Conservation (phyloP, 2,797 vertebrate species). For the Lophotriccus pileatus region DNA sequence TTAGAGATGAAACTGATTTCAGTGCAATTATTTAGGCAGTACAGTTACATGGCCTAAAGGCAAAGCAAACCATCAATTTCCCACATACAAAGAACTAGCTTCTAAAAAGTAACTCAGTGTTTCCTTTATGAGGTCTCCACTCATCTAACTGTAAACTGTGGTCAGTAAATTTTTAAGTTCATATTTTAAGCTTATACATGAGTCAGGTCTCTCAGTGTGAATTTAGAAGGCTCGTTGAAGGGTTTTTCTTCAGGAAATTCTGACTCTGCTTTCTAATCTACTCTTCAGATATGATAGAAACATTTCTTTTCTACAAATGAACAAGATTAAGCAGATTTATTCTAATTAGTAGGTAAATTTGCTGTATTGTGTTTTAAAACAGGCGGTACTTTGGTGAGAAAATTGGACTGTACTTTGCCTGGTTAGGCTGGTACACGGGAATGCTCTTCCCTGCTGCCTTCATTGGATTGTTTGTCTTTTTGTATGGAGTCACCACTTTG, state of each 20-base stretch:
- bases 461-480: slow-evolving; percentile 90
- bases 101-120: not conserved
- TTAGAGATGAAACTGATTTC: not conserved
- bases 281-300: not conserved
- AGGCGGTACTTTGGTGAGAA: slow-evolving; percentile 94
- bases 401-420: slow-evolving; percentile 92
- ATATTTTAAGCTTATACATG: not conserved
- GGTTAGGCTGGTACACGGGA: slow-evolving; percentile 94
- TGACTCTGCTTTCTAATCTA: not conserved
- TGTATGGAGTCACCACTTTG: slow-evolving; percentile 90
- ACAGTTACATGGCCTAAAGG: not conserved
- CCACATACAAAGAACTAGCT: not conserved
- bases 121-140: not conserved
- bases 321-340: not conserved
- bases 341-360: not conserved
- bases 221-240: not conserved
- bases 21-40: not conserved
- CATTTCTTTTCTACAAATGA: not conserved
- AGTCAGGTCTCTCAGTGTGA: not conserved
- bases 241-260: not conserved
- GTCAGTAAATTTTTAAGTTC: not conserved
- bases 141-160: not conserved
- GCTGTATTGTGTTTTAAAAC: slow-evolving; percentile 61
- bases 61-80: not conserved
- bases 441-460: slow-evolving; percentile 94